Conservation (phyloP, 2,888 invertebrate genomes). For the Phalera bucephala region DNA sequence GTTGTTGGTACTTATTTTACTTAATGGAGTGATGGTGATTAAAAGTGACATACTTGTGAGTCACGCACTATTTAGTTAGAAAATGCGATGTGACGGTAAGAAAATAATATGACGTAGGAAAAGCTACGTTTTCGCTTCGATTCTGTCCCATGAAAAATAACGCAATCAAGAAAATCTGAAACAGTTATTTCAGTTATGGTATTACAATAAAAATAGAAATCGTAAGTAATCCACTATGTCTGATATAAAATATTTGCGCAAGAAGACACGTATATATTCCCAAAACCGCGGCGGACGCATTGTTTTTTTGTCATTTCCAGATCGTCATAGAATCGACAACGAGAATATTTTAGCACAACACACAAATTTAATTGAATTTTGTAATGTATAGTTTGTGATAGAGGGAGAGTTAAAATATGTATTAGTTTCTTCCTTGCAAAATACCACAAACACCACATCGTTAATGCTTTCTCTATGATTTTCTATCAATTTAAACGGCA, state of each 20-base stretch:
- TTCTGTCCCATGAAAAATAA: too few species aligned
- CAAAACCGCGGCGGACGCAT: neutral
- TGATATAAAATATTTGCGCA: neutral
- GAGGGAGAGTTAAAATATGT: neutral
- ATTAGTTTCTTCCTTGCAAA: neutral
- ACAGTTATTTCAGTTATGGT: too few species aligned
- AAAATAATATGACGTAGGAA: too few species aligned
- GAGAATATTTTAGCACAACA: neutral
- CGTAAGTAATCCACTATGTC: neutral
- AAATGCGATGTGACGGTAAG: too few species aligned
- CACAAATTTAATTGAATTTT: neutral
- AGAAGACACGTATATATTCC: neutral
- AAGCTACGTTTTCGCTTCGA: too few species aligned
- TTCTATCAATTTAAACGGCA: neutral
- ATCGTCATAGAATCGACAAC: constrained; percentile 1
- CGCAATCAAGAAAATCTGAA: too few species aligned
- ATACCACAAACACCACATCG: constrained; percentile 4
- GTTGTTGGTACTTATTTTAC: neutral
- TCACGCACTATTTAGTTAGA: neutral
- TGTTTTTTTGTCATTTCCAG: neutral
- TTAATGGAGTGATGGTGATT: neutral
- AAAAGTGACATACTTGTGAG: neutral
- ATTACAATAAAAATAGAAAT: neutral
- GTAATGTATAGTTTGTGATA: neutral
- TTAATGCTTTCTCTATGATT: constrained; percentile 13